Percentiles rank a stretch among this genome's conserved stretches.
Conservation (phyloP, 2,113 vertebrate species). For the human (Homo sapiens) region GRCh38 chr6:31701501-31702000, state of each 20-base stretch:
- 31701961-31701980: neutral
- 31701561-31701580: neutral
- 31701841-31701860: neutral
- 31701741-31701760: conserved; percentile 66
- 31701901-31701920: neutral
- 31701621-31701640: conserved; percentile 12
- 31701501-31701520: neutral
- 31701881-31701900: neutral
- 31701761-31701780: conserved; percentile 64
- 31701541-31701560: neutral
- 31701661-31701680: conserved; percentile 43
- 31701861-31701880: conserved; percentile 30
- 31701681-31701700: conserved; percentile 55
- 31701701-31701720: conserved; percentile 58
- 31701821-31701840: conserved; percentile 31
- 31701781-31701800: conserved; percentile 49
- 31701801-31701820: conserved; percentile 32
- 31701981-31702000: neutral
- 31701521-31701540: conserved; percentile 9
- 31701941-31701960: neutral
- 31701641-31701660: conserved; percentile 38
- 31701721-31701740: conserved; percentile 64
- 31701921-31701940: neutral
- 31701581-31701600: neutral
- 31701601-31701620: neutral